Conservation (phyloP, 2,113 vertebrate genomes). For the Periophthalmodon schlosseri region DNA sequence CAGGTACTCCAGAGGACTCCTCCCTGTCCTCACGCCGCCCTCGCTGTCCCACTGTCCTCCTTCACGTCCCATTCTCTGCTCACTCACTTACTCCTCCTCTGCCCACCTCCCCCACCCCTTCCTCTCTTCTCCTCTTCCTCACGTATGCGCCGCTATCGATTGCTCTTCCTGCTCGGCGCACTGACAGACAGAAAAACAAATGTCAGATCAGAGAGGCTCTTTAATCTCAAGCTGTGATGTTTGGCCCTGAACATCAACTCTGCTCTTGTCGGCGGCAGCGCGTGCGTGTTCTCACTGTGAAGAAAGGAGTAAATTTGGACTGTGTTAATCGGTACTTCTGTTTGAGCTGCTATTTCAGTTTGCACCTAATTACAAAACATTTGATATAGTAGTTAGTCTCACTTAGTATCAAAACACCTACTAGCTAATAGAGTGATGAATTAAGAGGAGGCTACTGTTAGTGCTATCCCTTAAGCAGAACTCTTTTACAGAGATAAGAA, state of each 20-base stretch:
- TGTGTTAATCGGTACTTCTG: slow-evolving; percentile 34
- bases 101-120: slow-evolving; percentile 3
- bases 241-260: slow-evolving; percentile 67
- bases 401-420: too few relatives aligned
- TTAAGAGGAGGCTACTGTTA: background rate
- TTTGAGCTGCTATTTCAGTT: slow-evolving; percentile 9
- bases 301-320: slow-evolving; percentile 34
- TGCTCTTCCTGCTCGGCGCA: slow-evolving; percentile 47
- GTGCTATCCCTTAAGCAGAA: too few relatives aligned
- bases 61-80: slow-evolving; percentile 28
- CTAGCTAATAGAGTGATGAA: background rate
- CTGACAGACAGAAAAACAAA: slow-evolving; percentile 77
- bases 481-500: background rate
- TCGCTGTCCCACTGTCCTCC: slow-evolving; percentile 47
- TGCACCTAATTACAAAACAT: background rate
- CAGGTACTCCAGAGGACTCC: slow-evolving; percentile 65
- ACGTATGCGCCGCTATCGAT: slow-evolving; percentile 49
- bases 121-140: slow-evolving; percentile 7
- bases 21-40: slow-evolving; percentile 56
- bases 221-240: slow-evolving; percentile 74
- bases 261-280: slow-evolving; percentile 16
- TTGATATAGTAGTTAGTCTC: background rate
- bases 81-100: slow-evolving; percentile 43
- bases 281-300: slow-evolving; percentile 27
- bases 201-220: slow-evolving; percentile 75